phyloP scores from a whole-genome alignment of 2,797 vertebrate species.

The Poecilia wingei region DNA sequence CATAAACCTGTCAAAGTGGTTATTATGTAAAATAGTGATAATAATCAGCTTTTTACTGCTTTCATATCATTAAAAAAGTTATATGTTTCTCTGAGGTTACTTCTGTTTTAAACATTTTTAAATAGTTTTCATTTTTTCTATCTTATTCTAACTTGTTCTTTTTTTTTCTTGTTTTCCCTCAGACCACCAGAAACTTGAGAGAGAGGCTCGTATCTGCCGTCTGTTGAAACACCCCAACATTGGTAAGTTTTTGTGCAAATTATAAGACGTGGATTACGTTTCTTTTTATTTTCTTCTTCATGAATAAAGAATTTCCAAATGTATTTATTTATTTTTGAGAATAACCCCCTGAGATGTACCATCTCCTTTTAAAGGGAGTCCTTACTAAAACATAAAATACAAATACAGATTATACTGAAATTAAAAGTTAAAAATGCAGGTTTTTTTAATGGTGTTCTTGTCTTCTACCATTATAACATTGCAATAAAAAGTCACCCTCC shows the following conservation, averaged over 20 bases:
- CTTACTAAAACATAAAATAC: neutral
- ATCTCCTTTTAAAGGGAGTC: too few relatives aligned
- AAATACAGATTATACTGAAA: neutral
- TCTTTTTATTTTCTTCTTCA: neutral
- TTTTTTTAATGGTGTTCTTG: too few relatives aligned
- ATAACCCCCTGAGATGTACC: too few relatives aligned
- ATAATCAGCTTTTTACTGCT: neutral
- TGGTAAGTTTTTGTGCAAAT: slow-evolving; percentile 58
- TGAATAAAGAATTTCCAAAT: neutral
- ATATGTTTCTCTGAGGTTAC: neutral
- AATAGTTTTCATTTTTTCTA: neutral
- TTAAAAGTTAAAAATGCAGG: neutral
- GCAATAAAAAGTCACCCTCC: neutral
- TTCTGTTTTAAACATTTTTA: neutral
- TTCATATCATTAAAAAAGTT: neutral
- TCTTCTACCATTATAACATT: too few relatives aligned
- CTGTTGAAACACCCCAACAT: slow-evolving; percentile 79
- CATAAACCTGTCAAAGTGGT: neutral
- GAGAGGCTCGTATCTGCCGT: slow-evolving; percentile 78
- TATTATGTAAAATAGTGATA: neutral
- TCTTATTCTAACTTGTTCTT: neutral
- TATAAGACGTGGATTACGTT: neutral
- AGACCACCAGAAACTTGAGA: slow-evolving; percentile 79
- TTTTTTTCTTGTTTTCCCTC: slow-evolving; percentile 34
- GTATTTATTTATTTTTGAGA: neutral